These are phyloP conservation scores for Apamea monoglypha DNA, from an alignment of 2,888 invertebrate genomes.

Conservation along the genomic window DNA sequence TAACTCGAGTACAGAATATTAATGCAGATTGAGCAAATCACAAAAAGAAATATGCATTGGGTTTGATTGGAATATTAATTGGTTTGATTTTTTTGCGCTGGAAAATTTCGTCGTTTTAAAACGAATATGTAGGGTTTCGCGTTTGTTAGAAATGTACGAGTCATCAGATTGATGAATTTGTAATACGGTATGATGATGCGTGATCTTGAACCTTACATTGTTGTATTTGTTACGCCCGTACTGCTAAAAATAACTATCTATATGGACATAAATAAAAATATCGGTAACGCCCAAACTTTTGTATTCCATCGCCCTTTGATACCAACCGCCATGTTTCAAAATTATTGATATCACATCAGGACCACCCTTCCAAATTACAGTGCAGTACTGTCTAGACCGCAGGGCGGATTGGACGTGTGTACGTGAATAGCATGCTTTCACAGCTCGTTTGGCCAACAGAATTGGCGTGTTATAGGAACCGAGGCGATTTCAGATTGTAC, in stretches of 20 bases:
- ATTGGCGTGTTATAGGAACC: slow-evolving; percentile 77
- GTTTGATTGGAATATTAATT: slow-evolving; percentile 49
- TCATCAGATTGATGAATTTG: slow-evolving; percentile 46
- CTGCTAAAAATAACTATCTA: neutral
- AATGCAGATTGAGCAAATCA: slow-evolving; percentile 43
- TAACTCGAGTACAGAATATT: slow-evolving; percentile 59
- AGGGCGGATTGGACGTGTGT: slow-evolving; percentile 72
- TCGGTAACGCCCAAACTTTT: slow-evolving; percentile 35
- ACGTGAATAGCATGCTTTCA: slow-evolving; percentile 80
- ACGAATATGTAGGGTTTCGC: neutral
- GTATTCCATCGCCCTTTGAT: slow-evolving; percentile 35
- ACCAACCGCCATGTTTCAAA: slow-evolving; percentile 51
- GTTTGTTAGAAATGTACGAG: slow-evolving; percentile 15
- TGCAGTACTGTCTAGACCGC: slow-evolving; percentile 68
- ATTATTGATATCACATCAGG: slow-evolving; percentile 69
- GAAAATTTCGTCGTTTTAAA: neutral
- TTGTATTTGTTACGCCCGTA: neutral
- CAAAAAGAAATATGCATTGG: slow-evolving; percentile 59
- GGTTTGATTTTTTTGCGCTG: slow-evolving; percentile 17
- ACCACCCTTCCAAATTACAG: slow-evolving; percentile 67
- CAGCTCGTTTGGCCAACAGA: slow-evolving; percentile 78
- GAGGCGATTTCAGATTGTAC: slow-evolving; percentile 79
- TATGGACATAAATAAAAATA: slow-evolving; percentile 24
- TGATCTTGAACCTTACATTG: neutral
- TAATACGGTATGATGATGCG: slow-evolving; percentile 25